Base-by-base conservation (phyloP, 2,113 vertebrate species). In the Myrmophylax atrothorax region DNA sequence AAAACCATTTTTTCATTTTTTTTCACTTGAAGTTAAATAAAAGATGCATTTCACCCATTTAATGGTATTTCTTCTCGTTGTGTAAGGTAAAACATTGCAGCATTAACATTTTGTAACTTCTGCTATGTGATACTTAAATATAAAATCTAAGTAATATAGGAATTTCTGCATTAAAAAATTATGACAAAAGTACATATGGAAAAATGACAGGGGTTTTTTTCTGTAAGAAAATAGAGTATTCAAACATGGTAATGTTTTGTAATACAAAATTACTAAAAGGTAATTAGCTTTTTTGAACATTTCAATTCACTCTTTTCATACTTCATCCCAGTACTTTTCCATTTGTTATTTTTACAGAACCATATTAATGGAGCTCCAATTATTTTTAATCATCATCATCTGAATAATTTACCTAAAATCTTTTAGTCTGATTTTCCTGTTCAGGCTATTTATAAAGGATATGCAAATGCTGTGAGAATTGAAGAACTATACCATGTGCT, bases 351-450 rank as follows among this genome's bases (percentile, higher is more conserved):
- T 95, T 88, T 80, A 38, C 35, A 93, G 66, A 87, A 75, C 8
- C 31, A 24, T 53, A 69, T 53, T 95, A 89, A 89, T 78, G 63
- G 49, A 76, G 23, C 12, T 58, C n/a, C 11, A 95, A 91, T 92
- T 95, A 94, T 68, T 96, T 95, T 94, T 89, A 90, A 94, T 94
- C 49, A 55, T 49, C 59, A 47, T 79, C 49, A 89, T 77, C 42
- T 55, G 87, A 95, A 84, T 93, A 95, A 91, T 89, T 96, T 92
- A 46, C 49, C 62, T 52, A 63, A 94, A 91, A 87, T 13, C 47
- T 79, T 91, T 91, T 49, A 84, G 58, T 35, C 53, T 89, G 62
- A 20, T 87, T 94, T 95, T 91, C 81, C 58, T 95, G 49, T 87
- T 89, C 77, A 60, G n/a, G 35, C 53, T 95, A 87, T 94, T 87